These are phyloP conservation scores for Gallinago solitaria DNA, from an alignment of 2,797 vertebrate species.

Conservation along the genomic window DNA sequence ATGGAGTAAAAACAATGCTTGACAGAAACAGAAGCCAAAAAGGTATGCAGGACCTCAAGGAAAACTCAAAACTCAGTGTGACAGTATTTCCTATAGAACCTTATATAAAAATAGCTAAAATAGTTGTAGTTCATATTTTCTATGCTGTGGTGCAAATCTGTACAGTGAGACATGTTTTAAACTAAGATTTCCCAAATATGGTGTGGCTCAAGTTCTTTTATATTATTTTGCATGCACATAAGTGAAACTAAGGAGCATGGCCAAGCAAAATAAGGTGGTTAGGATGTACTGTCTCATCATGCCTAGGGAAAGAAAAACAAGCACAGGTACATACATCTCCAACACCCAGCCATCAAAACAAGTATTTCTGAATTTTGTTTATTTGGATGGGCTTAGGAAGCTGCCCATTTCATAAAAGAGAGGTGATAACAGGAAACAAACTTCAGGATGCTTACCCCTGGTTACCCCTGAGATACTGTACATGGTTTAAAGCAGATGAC, in stretches of 20 bases:
- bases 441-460: slow-evolving; percentile 61
- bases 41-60: neutral
- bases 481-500: slow-evolving; percentile 64
- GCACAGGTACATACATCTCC: neutral
- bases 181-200: neutral
- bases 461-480: slow-evolving; percentile 57
- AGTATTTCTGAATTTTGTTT: slow-evolving; percentile 13
- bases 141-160: neutral
- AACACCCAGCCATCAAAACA: slow-evolving; percentile 30
- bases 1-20: neutral
- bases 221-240: neutral
- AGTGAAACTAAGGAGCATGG: neutral
- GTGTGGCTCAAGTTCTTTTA: neutral
- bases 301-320: slow-evolving; percentile 21
- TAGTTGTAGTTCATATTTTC: neutral
- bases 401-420: slow-evolving; percentile 56
- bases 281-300: neutral
- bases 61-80: neutral
- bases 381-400: slow-evolving; percentile 39
- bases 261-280: slow-evolving; percentile 28
- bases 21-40: neutral
- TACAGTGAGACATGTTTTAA: neutral
- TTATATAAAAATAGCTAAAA: neutral
- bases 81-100: neutral
- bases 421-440: slow-evolving; percentile 70